Conservation (phyloP, 2,888 invertebrate species). For the Nephrotoma appendiculata region DNA sequence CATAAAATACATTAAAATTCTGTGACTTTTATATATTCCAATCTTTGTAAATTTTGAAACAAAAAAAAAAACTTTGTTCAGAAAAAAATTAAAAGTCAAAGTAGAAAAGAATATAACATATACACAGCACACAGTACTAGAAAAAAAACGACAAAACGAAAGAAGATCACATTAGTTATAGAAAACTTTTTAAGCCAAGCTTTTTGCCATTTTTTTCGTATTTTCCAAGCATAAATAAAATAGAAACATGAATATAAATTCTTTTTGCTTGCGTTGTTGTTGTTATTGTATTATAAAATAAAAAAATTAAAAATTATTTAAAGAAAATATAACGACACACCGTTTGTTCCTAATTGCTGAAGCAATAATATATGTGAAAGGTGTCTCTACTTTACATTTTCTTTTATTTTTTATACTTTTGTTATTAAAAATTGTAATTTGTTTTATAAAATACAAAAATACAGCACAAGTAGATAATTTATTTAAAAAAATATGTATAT, state of each 20-base stretch:
- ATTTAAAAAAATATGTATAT: not conserved
- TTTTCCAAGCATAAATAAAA: conserved; percentile 4
- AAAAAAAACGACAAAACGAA: not conserved
- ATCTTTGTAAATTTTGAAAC: not conserved
- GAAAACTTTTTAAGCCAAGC: not conserved
- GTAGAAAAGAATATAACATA: not conserved
- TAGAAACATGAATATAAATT: not conserved
- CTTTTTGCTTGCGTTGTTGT: not conserved
- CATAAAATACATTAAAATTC: not conserved
- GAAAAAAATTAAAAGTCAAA: conserved; percentile 1
- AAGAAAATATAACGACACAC: conserved; percentile 15
- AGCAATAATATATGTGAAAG: conserved; percentile 5
- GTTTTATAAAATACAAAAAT: not conserved
- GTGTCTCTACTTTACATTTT: not conserved
- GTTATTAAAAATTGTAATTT: conserved; percentile 1
- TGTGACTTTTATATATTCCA: not conserved
- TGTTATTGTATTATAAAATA: not conserved
- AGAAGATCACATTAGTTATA: conserved; percentile 5
- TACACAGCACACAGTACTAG: not conserved
- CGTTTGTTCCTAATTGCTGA: conserved; percentile 29
- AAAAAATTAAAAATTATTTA: conserved; percentile 8
- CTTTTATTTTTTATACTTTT: not conserved
- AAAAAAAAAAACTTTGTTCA: not conserved
- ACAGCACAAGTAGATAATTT: not conserved
- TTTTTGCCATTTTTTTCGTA: not conserved